Conservation (phyloP, 2,888 invertebrate species). For the Plagiodera versicolora region DNA sequence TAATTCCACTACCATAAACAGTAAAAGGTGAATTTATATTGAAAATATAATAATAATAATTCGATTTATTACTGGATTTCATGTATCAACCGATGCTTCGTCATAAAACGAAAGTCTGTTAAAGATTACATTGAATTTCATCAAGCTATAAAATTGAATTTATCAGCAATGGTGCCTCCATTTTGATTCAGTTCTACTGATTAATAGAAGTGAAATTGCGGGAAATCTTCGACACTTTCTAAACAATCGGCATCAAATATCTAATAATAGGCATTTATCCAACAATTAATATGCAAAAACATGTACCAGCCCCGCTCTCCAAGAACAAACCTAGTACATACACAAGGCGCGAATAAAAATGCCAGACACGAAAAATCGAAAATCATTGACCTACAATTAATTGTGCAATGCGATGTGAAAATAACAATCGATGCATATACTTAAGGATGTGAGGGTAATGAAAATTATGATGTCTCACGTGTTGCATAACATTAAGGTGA, state of each 20-base stretch:
- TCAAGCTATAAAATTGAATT: too few relatives aligned
- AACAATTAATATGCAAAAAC: not conserved
- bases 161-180: too few relatives aligned
- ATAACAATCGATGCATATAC: not conserved
- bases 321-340: not conserved
- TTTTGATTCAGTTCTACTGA: too few relatives aligned
- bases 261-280: too few relatives aligned
- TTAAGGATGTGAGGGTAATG: not conserved
- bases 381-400: constrained; percentile 26
- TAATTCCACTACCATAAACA: too few relatives aligned
- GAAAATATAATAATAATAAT: too few relatives aligned
- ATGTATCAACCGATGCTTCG: too few relatives aligned
- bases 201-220: not conserved
- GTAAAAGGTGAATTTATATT: too few relatives aligned
- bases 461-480: not conserved
- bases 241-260: not conserved
- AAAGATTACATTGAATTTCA: too few relatives aligned
- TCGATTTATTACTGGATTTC: too few relatives aligned
- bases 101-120: too few relatives aligned
- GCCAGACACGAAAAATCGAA: constrained; percentile 20
- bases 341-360: constrained; percentile 14
- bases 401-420: constrained; percentile 13
- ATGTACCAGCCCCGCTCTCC: not conserved
- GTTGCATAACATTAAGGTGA: constrained; percentile 1
- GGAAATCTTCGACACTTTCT: not conserved